Evolutionary conservation across 2,888 invertebrate genomes (phyloP).

Genomic region (Himalopsyche tibetana): DNA sequence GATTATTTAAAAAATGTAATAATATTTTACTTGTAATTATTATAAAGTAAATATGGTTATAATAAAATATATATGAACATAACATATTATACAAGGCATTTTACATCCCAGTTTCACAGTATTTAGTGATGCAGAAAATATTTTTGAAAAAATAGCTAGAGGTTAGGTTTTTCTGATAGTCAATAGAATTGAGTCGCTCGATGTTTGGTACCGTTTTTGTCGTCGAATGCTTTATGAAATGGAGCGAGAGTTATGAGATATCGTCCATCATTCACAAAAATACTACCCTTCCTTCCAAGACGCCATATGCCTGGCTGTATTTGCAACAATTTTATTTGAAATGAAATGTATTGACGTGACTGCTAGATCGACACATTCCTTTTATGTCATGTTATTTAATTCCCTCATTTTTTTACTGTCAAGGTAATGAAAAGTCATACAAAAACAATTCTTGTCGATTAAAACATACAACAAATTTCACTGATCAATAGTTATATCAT

Average conservation of each 20-base stretch:
- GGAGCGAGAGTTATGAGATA: constrained; percentile 46
- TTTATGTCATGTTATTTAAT: too few relatives aligned
- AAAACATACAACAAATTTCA: too few relatives aligned
- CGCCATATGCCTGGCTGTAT: too few relatives aligned
- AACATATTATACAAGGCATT: constrained; percentile 47
- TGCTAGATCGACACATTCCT: too few relatives aligned
- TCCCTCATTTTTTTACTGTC: too few relatives aligned
- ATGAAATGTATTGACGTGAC: too few relatives aligned
- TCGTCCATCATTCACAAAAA: constrained; percentile 45
- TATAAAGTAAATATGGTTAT: constrained; percentile 46
- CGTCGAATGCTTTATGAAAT: constrained; percentile 4
- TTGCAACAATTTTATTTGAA: too few relatives aligned
- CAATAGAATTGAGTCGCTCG: constrained; percentile 46
- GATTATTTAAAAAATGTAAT: constrained; percentile 54
- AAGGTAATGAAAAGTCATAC: too few relatives aligned
- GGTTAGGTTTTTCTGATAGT: constrained; percentile 47
- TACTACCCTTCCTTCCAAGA: neutral
- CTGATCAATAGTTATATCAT: too few relatives aligned
- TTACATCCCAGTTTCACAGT: constrained; percentile 50
- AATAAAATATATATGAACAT: neutral
- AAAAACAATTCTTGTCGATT: too few relatives aligned
- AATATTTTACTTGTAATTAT: constrained; percentile 51
- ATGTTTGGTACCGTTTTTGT: neutral
- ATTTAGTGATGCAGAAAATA: constrained; percentile 59
- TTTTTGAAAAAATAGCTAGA: constrained; percentile 60